These are phyloP conservation scores for Calonectris borealis DNA, from an alignment of 2,113 vertebrate species.

Conservation along the genomic window DNA sequence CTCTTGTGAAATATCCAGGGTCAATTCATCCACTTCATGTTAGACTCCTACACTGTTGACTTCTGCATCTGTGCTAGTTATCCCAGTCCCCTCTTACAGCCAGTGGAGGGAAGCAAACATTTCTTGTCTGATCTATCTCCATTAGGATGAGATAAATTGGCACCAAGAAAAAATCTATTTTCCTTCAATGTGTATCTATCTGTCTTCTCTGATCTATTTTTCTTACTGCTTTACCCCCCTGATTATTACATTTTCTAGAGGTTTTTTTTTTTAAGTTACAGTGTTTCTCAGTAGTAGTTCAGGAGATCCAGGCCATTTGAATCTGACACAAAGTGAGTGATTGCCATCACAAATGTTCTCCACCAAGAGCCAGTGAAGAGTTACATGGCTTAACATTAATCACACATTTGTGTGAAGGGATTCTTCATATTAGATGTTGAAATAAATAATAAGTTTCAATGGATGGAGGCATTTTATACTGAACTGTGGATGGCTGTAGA, in stretches of 20 bases:
- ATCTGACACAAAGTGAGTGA: not conserved
- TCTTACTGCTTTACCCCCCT: not conserved
- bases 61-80: not conserved
- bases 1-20: not conserved
- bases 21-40: not conserved
- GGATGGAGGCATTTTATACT: not conserved
- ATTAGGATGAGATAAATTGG: not conserved
- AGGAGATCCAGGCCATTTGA: not conserved
- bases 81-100: not conserved
- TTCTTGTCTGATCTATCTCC: not conserved
- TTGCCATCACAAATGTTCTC: fast-evolving
- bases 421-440: not conserved
- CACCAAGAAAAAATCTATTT: not conserved
- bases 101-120: not conserved
- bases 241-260: not conserved
- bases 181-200: not conserved
- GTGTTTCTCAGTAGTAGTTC: not conserved
- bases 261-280: not conserved
- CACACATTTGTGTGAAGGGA: not conserved
- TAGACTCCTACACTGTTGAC: not conserved
- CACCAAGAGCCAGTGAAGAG: not conserved
- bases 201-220: not conserved
- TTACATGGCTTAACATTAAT: not conserved
- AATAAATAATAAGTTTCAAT: not conserved
- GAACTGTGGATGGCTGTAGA: not conserved